A percentile compares a stretch with the other conserved stretches of the same genome.
These are phyloP conservation scores for Muricea muricata DNA, from an alignment of 92 coral and sea anemone species.

Conservation along the genomic window DNA sequence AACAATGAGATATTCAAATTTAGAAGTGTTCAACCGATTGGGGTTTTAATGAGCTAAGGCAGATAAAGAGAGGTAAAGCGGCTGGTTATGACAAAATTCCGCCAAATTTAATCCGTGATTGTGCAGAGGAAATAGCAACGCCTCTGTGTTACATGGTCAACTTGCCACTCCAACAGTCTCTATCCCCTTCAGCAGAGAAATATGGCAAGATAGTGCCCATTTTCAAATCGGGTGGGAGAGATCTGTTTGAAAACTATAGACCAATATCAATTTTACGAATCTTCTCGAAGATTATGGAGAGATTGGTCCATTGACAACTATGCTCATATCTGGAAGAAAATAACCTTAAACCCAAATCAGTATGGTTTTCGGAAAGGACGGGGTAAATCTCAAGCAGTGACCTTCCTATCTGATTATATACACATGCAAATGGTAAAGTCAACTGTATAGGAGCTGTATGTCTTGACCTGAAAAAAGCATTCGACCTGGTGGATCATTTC, in stretches of 20 bases:
- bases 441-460: constrained; percentile 3
- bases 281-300: background rate
- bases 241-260: background rate
- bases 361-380: constrained; percentile 6
- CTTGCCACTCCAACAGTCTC: background rate
- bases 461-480: constrained; percentile 17
- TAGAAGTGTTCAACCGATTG: background rate
- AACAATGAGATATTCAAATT: background rate
- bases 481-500: background rate
- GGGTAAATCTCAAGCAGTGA: background rate
- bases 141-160: background rate
- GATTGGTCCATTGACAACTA: background rate
- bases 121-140: background rate
- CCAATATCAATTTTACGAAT: background rate
- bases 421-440: constrained; percentile 15
- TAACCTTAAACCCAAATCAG: background rate
- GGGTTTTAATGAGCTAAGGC: background rate
- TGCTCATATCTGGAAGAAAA: background rate
- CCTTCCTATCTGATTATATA: background rate
- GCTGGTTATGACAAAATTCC: no score
- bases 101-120: constrained; percentile 3
- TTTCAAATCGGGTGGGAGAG: background rate
- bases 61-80: background rate
- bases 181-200: background rate
- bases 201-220: background rate